Evolutionary conservation across 2,797 vertebrate species (phyloP).

Genomic region (Anas flavirostris): DNA sequence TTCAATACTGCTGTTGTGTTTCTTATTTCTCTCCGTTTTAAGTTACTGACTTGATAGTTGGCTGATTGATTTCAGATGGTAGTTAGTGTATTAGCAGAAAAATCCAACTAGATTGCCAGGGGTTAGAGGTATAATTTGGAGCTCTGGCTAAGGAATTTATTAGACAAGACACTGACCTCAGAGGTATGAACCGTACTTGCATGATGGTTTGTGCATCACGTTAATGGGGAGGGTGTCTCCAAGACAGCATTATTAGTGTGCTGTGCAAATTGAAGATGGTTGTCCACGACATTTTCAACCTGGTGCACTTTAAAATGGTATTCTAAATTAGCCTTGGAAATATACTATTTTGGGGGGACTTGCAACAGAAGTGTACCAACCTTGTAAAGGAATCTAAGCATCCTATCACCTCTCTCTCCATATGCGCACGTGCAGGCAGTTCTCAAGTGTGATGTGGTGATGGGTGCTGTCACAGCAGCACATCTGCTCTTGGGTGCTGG

Average conservation of each 20-base stretch:
- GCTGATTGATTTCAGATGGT: not conserved
- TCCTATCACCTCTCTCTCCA: not conserved
- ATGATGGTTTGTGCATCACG: not conserved
- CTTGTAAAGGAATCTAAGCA: not conserved
- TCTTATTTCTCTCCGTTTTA: not conserved
- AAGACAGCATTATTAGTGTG: not conserved
- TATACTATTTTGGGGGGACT: not conserved
- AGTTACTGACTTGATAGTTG: not conserved
- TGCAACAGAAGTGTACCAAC: not conserved
- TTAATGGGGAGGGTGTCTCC: not conserved
- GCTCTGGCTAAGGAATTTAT: not conserved
- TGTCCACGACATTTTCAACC: not conserved
- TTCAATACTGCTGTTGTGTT: not conserved
- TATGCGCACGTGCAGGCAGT: rapidly evolving
- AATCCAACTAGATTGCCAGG: not conserved
- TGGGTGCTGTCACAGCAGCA: not conserved
- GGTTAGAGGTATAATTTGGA: not conserved
- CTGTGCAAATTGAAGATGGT: not conserved
- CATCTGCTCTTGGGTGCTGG: not conserved
- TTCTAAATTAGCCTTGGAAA: not conserved
- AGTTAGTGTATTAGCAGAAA: not conserved
- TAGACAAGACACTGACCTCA: not conserved
- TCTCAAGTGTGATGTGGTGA: not conserved
- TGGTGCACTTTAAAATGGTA: not conserved
- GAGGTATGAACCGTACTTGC: not conserved